Evolutionary conservation across 2,113 vertebrate species (phyloP), one percentile per base, ranked within the genome.

Genomic region (Chiloscyllium plagiosum): DNA sequence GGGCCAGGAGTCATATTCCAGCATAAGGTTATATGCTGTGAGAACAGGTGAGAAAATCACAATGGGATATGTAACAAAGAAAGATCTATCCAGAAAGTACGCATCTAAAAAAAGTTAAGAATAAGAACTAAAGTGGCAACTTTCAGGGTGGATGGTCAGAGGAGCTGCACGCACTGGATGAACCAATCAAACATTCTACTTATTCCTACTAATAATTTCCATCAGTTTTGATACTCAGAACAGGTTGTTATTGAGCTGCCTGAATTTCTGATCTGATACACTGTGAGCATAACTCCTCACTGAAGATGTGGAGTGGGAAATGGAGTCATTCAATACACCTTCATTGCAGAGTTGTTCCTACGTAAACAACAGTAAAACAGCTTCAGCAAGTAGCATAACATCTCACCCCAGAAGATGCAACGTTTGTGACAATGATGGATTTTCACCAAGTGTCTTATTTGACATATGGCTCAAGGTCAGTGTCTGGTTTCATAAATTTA

Each of bases 401-500:
- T 69, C 56, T 47, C 66, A 95, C 22, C 93, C 42, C 42, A 1
- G 72, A 95, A 95, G 47, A 95, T 52, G 8, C 42, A 76, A 95
- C 26, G 24, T 95, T 70, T 70, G 17, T 52, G 26, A 47, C 69
- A 72, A 76, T 72, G 94, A 95, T 52, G 37, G 68, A 95, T 72
- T 29, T 95, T 95, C 42, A 72, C 12, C 66, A 68, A 47, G 93
- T 70, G 37, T 70, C 69, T 95, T 47, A 95, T 69, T 95, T 76
- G 94, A 50, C 26, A 72, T 72, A 8, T 10, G 68, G 94, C 69
- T 95, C 42, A 95, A 72, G 69, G 94, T 70, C 68, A 95, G 22
- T 52, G 13, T 76, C 94, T 72, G 24, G 12, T 42, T 76, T 95
- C 47, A 72, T 68, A 50, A 95, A 70, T 95, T 70, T 72, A 95